These are phyloP conservation scores for Drosophila micromelanica DNA, from an alignment of 1,140 invertebrate species.

Conservation along the genomic window DNA sequence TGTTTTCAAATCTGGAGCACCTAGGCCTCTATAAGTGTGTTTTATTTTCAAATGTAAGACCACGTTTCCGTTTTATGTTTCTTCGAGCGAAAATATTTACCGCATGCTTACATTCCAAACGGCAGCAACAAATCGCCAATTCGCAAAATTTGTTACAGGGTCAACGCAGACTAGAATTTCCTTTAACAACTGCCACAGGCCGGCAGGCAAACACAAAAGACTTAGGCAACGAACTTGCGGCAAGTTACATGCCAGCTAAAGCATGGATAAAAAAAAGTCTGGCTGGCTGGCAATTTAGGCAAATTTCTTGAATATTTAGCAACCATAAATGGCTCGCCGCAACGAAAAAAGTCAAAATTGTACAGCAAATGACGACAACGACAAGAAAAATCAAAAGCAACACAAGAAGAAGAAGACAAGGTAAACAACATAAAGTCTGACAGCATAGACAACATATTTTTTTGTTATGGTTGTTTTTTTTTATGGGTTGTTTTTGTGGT, in stretches of 20 bases:
- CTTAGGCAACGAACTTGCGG: conserved; percentile 74
- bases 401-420: conserved; percentile 58
- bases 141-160: conserved; percentile 75
- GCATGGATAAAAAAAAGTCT: conserved; percentile 17
- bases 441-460: conserved; percentile 23
- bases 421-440: conserved; percentile 52
- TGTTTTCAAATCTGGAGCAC: not conserved
- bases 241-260: conserved; percentile 1
- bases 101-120: conserved; percentile 53
- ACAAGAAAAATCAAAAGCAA: conserved; percentile 22
- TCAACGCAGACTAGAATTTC: conserved; percentile 73
- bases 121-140: conserved; percentile 38
- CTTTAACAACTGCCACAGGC: conserved; percentile 48
- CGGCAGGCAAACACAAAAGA: conserved; percentile 64
- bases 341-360: conserved; percentile 59
- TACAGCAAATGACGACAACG: conserved; percentile 63
- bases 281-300: conserved; percentile 58
- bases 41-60: not conserved
- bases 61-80: conserved; percentile 56
- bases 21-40: no score
- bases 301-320: conserved; percentile 72
- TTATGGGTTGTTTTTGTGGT: conserved; percentile 3
- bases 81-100: conserved; percentile 20
- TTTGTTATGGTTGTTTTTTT: conserved; percentile 28
- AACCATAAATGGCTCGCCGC: conserved; percentile 52